phyloP scores from a whole-genome alignment of 2,797 vertebrate genomes.

The Falco peregrinus region DNA sequence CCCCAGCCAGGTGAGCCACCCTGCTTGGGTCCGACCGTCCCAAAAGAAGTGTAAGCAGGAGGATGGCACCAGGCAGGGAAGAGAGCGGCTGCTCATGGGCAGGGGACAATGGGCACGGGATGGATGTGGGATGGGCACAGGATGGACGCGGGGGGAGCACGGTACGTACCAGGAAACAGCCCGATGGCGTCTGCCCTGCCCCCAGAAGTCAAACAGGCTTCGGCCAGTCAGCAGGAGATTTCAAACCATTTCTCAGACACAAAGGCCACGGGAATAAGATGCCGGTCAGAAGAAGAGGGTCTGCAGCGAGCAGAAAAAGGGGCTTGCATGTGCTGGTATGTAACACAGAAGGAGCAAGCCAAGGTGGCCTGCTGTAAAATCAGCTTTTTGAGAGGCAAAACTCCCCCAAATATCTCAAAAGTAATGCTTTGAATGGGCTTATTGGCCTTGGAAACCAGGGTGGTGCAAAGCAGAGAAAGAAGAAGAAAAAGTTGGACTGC shows the following conservation, averaged over 20 bases:
- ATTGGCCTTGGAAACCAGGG: background rate
- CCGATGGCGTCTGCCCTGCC: conserved; percentile 85
- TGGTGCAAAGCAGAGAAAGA: background rate
- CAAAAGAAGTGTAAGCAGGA: background rate
- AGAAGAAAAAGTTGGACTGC: background rate
- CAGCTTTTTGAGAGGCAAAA: background rate
- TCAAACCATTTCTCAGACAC: conserved; percentile 99
- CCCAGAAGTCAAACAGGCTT: conserved; percentile 87
- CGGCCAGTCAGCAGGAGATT: conserved; percentile 98
- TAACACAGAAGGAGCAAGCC: conserved; percentile 12
- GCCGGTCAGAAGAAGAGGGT: conserved; percentile 94
- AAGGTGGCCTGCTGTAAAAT: background rate
- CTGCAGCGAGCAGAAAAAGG: conserved; percentile 79
- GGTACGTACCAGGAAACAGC: conserved; percentile 89
- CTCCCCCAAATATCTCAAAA: background rate
- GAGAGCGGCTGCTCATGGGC: background rate
- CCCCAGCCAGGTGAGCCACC: fast-evolving
- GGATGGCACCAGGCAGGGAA: background rate
- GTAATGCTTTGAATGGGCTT: background rate
- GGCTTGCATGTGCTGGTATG: conserved; percentile 35
- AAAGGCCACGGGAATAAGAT: conserved; percentile 99
- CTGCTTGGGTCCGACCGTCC: fast-evolving
- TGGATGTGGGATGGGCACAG: background rate
- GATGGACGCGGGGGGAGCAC: background rate
- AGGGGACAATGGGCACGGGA: fast-evolving